phyloP scores from a whole-genome alignment of 2,888 invertebrate species.

The Cerastoderma edule region DNA sequence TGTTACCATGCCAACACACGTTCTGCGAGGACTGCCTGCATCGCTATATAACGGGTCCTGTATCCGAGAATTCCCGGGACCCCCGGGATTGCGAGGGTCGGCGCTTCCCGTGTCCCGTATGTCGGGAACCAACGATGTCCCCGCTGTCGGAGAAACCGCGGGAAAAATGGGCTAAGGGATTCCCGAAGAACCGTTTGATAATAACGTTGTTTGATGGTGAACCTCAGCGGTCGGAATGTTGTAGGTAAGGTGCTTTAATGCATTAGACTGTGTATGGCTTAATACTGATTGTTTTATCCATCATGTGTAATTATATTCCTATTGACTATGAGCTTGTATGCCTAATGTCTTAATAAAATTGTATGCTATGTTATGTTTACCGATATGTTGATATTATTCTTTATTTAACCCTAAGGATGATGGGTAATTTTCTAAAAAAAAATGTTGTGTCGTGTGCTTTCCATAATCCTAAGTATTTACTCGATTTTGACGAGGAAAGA shows the following conservation, averaged over 20 bases:
- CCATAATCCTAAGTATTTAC: too few species aligned
- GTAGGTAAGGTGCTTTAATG: slow-evolving; percentile 42
- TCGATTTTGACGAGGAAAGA: too few species aligned
- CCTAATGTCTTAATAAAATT: too few species aligned
- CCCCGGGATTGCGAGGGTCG: slow-evolving; percentile 13
- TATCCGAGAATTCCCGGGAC: slow-evolving; percentile 16
- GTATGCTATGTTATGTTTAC: too few species aligned
- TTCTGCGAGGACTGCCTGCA: slow-evolving; percentile 53
- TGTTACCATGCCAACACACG: slow-evolving; percentile 58
- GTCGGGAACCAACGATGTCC: slow-evolving; percentile 32
- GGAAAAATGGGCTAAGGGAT: slow-evolving; percentile 53
- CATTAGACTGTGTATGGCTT: too few species aligned
- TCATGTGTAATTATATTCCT: too few species aligned
- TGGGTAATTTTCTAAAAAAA: too few species aligned
- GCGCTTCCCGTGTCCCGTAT: slow-evolving; percentile 53
- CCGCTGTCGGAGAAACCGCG: slow-evolving; percentile 35
- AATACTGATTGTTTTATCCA: too few species aligned
- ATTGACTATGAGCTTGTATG: too few species aligned
- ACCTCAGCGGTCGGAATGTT: slow-evolving; percentile 40
- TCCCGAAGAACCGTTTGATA: slow-evolving; percentile 54
- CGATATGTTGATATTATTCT: too few species aligned
- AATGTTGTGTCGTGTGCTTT: too few species aligned
- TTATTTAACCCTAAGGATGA: too few species aligned
- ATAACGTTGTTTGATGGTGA: slow-evolving; percentile 51
- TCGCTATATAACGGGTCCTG: slow-evolving; percentile 41